Percentiles rank a stretch among this genome's conserved stretches.
These are phyloP conservation scores for Punctoribates punctum DNA, from an alignment of 2,888 invertebrate species.

Conservation along the genomic window DNA sequence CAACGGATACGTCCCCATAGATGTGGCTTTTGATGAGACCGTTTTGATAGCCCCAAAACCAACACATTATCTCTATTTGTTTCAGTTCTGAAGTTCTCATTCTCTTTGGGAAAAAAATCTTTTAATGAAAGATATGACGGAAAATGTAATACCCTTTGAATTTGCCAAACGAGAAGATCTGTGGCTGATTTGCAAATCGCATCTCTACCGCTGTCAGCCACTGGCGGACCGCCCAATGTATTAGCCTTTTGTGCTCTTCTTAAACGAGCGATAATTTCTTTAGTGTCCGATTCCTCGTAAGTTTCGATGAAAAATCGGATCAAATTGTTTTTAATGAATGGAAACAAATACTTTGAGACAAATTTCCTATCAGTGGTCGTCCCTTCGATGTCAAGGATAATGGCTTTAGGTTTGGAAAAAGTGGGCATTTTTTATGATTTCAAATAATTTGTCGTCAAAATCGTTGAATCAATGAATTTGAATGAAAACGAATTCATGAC, in stretches of 20 bases:
- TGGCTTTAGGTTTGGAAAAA: slow-evolving; percentile 24
- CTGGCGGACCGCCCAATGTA: no score
- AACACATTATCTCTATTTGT: slow-evolving; percentile 42
- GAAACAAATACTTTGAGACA: slow-evolving; percentile 37
- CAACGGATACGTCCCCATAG: slow-evolving; percentile 40
- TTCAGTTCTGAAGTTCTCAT: slow-evolving; percentile 40
- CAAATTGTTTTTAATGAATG: slow-evolving; percentile 40
- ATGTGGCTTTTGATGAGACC: slow-evolving; percentile 40
- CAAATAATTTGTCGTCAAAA: no score
- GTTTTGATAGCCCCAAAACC: slow-evolving; percentile 44
- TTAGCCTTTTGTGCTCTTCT: no score
- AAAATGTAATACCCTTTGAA: neutral
- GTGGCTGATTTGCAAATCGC: slow-evolving; percentile 23
- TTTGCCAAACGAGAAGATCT: slow-evolving; percentile 39
- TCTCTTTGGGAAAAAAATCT: neutral
- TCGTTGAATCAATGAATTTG: no score
- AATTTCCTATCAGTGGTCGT: slow-evolving; percentile 42
- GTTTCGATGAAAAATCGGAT: slow-evolving; percentile 32
- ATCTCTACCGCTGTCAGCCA: neutral
- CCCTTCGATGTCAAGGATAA: slow-evolving; percentile 44
- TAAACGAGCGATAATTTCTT: neutral
- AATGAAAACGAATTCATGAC: no score
- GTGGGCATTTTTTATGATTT: neutral
- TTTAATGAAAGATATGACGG: no score
- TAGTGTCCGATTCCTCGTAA: neutral